Conservation (phyloP, 2,113 vertebrate genomes). For the Nannobrachium achirus region DNA sequence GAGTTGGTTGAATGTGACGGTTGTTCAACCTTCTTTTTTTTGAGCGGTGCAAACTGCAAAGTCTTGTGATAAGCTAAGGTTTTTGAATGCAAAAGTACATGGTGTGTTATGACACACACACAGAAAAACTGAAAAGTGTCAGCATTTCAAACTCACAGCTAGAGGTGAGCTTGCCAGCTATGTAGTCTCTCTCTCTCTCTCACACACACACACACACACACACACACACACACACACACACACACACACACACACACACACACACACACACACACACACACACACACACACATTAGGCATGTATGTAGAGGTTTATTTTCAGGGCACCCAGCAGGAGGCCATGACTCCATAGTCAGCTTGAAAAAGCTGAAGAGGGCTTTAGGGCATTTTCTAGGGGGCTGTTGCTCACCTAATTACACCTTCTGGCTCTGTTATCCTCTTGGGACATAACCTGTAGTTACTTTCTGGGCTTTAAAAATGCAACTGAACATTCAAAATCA, state of each 20-base stretch:
- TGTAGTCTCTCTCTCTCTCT: no score
- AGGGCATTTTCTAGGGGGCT: conserved; percentile 21
- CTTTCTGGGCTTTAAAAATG: no score
- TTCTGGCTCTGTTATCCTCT: conserved; percentile 32
- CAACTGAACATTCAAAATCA: no score
- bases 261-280: conserved; percentile 17
- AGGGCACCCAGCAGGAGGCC: conserved; percentile 44
- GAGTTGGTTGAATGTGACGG: not conserved
- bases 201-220: conserved; percentile 30
- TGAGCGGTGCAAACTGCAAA: no score
- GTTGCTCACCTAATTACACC: conserved; percentile 14
- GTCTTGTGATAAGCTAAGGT: no score
- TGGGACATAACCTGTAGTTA: conserved; percentile 19
- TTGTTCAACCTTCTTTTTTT: no score
- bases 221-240: no score
- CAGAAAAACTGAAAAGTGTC: not conserved
- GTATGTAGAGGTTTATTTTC: conserved; percentile 42
- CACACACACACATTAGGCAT: conserved; percentile 17
- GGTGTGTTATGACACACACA: no score
- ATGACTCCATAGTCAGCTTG: conserved; percentile 21
- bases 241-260: no score
- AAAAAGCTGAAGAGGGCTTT: conserved; percentile 16
- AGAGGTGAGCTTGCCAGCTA: no score
- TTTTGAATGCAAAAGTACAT: not conserved
- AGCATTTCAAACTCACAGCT: conserved; percentile 29